Evolutionary conservation across 37 sponge, comb jelly and placozoan species (phyloP).

Genomic region (Chondrosia reniformis): DNA sequence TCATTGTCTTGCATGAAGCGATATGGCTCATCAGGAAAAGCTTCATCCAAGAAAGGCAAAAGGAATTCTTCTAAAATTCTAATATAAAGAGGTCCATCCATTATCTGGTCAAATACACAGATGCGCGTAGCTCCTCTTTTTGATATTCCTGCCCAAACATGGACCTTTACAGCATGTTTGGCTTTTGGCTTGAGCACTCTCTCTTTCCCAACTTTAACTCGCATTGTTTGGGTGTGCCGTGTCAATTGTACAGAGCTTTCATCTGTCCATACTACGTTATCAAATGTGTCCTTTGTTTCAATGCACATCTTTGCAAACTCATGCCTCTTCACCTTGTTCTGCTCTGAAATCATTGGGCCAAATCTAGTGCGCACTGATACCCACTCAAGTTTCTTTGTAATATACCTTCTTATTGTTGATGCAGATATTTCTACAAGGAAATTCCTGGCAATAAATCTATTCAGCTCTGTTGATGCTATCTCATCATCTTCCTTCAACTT

Average conservation of each 20-base stretch:
- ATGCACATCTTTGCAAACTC: background rate
- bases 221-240: background rate
- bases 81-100: background rate
- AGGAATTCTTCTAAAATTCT: background rate
- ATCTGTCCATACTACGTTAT: background rate
- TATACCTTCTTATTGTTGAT: no score
- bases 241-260: background rate
- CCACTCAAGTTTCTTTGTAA: no score
- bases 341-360: no score
- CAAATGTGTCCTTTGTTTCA: background rate
- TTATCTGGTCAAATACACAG: background rate
- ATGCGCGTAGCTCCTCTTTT: background rate
- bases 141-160: no score
- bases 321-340: background rate
- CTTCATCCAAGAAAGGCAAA: background rate
- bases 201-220: background rate
- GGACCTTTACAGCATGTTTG: background rate
- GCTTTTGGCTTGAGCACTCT: background rate
- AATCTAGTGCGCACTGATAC: background rate
- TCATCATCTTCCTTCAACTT: no score
- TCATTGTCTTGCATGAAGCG: slow-evolving; percentile 33
- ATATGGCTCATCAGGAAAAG: background rate
- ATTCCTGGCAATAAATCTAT: no score
- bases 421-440: no score
- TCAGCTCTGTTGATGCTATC: no score